phyloP scores from a whole-genome alignment of 2,113 vertebrate species.

The Datnioides undecimradiatus region DNA sequence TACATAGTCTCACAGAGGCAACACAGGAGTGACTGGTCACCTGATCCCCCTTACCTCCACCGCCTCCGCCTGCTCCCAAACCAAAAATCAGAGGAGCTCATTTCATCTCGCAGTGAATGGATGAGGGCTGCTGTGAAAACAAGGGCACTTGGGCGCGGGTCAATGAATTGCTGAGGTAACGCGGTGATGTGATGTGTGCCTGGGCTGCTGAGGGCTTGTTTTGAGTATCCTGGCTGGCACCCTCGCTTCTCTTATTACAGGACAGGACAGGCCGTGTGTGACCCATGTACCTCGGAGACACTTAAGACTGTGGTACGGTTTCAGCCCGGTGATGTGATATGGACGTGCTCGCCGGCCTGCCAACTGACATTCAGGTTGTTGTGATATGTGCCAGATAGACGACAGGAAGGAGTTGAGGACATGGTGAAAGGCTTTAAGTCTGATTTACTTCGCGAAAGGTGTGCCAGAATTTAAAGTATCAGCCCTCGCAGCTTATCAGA shows the following conservation, averaged over 20 bases:
- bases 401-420: slow-evolving; percentile 18
- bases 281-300: slow-evolving; percentile 67
- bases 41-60: slow-evolving; percentile 18
- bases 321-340: slow-evolving; percentile 67
- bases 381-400: slow-evolving; percentile 41
- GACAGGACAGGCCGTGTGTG: slow-evolving; percentile 56
- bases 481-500: too few relatives aligned
- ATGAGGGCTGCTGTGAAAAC: slow-evolving; percentile 61
- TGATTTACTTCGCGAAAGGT: slow-evolving; percentile 4
- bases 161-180: slow-evolving; percentile 52
- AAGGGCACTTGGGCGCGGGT: slow-evolving; percentile 59
- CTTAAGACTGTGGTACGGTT: slow-evolving; percentile 71
- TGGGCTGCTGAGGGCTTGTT: slow-evolving; percentile 42
- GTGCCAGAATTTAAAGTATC: too few relatives aligned
- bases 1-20: slow-evolving; percentile 60
- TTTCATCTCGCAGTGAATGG: slow-evolving; percentile 52
- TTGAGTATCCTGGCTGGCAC: slow-evolving; percentile 58
- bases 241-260: slow-evolving; percentile 70
- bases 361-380: slow-evolving; percentile 30
- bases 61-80: neutral
- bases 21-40: slow-evolving; percentile 59
- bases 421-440: slow-evolving; percentile 11
- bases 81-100: slow-evolving; percentile 64
- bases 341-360: slow-evolving; percentile 28
- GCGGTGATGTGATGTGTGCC: slow-evolving; percentile 48